Evolutionary conservation across 2,113 vertebrate genomes (phyloP).

Genomic region (Nyctibius bracteatus): DNA sequence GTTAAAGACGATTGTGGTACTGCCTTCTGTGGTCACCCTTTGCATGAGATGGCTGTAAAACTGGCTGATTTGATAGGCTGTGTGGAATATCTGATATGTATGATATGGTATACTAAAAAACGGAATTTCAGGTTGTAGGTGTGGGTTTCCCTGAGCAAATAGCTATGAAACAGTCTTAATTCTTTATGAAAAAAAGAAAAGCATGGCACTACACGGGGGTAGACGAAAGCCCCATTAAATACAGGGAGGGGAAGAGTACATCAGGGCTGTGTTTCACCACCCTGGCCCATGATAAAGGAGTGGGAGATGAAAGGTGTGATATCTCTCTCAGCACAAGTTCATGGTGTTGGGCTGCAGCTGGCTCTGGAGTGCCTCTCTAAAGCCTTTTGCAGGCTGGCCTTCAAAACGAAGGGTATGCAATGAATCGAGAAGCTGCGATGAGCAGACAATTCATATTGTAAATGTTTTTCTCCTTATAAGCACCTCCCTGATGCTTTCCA

Average conservation of each 20-base stretch:
- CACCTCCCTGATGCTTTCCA: neutral
- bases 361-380: neutral
- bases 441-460: neutral
- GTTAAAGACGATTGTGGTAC: neutral
- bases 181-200: neutral
- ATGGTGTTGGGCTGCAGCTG: neutral
- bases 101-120: neutral
- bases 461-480: neutral
- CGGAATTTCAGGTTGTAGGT: neutral
- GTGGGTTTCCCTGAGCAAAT: neutral
- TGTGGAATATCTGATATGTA: neutral
- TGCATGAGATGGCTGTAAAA: neutral
- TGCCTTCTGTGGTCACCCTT: neutral
- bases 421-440: rapidly evolving
- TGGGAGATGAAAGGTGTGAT: neutral
- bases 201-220: rapidly evolving
- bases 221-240: neutral
- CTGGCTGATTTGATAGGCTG: neutral
- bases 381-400: neutral
- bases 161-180: neutral
- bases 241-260: neutral
- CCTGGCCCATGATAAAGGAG: neutral
- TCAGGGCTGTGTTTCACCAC: neutral
- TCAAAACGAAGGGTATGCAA: neutral
- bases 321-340: neutral